Evolutionary conservation across 1,140 invertebrate species (phyloP), one percentile per base, ranked within the genome.

Genomic region (Drosophila pallidifrons): DNA sequence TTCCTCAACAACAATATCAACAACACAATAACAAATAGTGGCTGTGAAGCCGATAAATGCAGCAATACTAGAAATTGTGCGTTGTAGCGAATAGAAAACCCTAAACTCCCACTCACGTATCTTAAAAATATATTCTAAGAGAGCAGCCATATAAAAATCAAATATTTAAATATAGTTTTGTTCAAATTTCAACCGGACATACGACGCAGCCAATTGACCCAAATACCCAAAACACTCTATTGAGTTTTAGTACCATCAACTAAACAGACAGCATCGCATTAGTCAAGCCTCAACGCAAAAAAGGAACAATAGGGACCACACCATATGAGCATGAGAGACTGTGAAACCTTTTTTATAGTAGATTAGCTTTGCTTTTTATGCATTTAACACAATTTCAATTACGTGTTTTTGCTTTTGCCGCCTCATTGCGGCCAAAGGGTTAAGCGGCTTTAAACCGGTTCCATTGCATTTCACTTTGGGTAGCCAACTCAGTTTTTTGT

Each of bases 381-480:
- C 51, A 63, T 73, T 69, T 49, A 54, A 66, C 77, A 59, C 47
- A 52, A 61, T 83, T 86, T 81, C 77, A 83, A 89, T 88, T 77
- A 82, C 66, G 63, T 57, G 63, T 77, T 67, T 73, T 80, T 73
- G 54, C 72, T 55, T 73, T 71, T 72, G 58, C 52, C 67, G 72
- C 49, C 72, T 61, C 79, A 77, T 77, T 88, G 80, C 55, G 51
- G 51, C 32, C 70, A 74, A 82, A 80, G 83, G 80, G 83, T 75
- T 81, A 81, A 73, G 59, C 32, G 35, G 20, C 5, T 8, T 8
- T 5, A n/a, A 70, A 58, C 83, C 81, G 77, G 83, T 75, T 66
- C 65, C 61, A 66, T 54, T 88, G 83, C 83, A 87, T 87, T 87
- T 88, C 83, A 71, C 81, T 85, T 77, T 65, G n/a, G 45, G 51